Evolutionary conservation across 2,113 vertebrate species (phyloP), one percentile per base, ranked within the genome.

Genomic region (Morone chrysops): DNA sequence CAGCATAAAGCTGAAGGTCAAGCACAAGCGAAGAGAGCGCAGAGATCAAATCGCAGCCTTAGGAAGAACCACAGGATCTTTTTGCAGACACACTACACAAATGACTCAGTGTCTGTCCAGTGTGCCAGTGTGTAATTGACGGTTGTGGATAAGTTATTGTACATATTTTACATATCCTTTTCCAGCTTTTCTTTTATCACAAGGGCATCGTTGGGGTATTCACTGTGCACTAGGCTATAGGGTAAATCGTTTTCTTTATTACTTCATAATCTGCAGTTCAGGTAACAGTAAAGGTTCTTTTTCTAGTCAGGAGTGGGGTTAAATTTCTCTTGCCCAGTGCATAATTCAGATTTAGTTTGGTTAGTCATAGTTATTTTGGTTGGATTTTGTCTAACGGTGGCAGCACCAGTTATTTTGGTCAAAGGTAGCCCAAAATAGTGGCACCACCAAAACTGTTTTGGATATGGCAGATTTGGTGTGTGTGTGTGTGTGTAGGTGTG

Each of bases 61-160:
- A 69, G 80, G 92, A 92, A 93, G 88, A 94, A 93, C 94, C 94
- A 90, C 93, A 92, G 74, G 80, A 91, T 93, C 86, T 92, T 92
- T 94, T 91, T 93, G 89, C 85, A 93, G 93, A 93, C 88, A 85
- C 78, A 80, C 90, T 87, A 90, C 87, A 90, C 89, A 93, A 92
- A 91, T 90, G 90, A 93, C 89, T 94, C 92, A 86, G 81, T 85
- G 88, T 89, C 90, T 91, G 82, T 86, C 75, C 89, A 50, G 70
- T 67, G 83, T 79, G 82, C 89, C 89, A 89, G 70, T 80, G 86
- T 90, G 90, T 91, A 93, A 94, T 93, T 94, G 89, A 90, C 25
- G 66, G 86, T 87, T 93, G 84, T 89, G 88, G 83, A 90, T 84
- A 92, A 86, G 89, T 89, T 93, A 91, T 89, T 88, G 87, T 90